Evolutionary conservation across 92 coral and sea anemone species (phyloP).

Genomic region (Hydrozoanthus gracilis): DNA sequence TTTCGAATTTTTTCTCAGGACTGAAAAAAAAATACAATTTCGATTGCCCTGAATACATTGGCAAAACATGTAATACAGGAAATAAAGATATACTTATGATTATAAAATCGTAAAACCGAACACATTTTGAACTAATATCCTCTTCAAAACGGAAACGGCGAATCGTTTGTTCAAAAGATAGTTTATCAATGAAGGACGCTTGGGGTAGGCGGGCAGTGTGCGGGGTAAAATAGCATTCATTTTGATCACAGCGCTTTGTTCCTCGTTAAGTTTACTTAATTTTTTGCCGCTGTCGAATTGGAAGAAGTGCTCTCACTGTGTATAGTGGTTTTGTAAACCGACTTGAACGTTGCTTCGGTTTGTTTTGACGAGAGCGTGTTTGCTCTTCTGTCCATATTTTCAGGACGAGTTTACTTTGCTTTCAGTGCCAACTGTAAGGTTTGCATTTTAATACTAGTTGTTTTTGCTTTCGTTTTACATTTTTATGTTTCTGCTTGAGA

Average conservation of each 20-base stretch:
- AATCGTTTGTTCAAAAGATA: slow-evolving; percentile 33
- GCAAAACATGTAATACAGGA: slow-evolving; percentile 9
- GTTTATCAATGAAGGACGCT: slow-evolving; percentile 35
- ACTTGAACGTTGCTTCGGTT: not conserved
- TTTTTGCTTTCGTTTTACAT: slow-evolving; percentile 68
- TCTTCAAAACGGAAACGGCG: slow-evolving; percentile 43
- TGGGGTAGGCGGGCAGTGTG: slow-evolving; percentile 44
- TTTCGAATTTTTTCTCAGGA: not conserved
- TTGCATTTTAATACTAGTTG: slow-evolving; percentile 30
- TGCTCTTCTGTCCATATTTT: not conserved
- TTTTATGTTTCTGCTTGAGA: slow-evolving; percentile 75
- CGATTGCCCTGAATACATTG: slow-evolving; percentile 1
- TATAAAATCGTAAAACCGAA: slow-evolving; percentile 16
- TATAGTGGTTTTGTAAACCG: slow-evolving; percentile 8
- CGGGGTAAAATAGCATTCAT: slow-evolving; percentile 23
- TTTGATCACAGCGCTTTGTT: slow-evolving; percentile 18
- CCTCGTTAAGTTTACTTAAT: slow-evolving; percentile 20
- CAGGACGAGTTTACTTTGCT: slow-evolving; percentile 35
- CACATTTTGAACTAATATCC: slow-evolving; percentile 34
- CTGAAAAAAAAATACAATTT: not conserved
- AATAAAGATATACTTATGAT: slow-evolving; percentile 40
- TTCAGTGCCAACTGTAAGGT: slow-evolving; percentile 17
- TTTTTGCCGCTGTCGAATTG: slow-evolving; percentile 11
- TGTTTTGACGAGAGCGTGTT: not conserved
- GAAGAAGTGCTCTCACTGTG: not conserved